Evolutionary conservation across 2,113 vertebrate species (phyloP).

Genomic region (Coptodon rendalli): DNA sequence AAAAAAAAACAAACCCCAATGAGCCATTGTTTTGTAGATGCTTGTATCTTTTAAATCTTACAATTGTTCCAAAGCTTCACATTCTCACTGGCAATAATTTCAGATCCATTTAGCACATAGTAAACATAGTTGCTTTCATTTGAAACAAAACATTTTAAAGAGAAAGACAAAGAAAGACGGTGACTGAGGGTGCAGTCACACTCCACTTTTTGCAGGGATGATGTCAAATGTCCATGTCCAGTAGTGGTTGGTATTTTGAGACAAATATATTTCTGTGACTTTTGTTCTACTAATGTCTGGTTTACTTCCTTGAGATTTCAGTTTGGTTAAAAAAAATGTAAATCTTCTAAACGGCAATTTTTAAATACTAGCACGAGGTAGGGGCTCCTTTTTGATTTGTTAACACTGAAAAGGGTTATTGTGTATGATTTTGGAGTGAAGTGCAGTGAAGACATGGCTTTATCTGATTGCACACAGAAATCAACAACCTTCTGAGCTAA

Average conservation of each 20-base stretch:
- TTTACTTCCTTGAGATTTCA: background rate
- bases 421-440: background rate
- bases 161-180: rapidly evolving
- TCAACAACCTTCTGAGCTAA: background rate
- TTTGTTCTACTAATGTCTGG: background rate
- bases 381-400: rapidly evolving
- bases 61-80: background rate
- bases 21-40: background rate
- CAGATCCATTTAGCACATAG: background rate
- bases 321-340: background rate
- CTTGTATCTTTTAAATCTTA: background rate
- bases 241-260: background rate
- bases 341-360: rapidly evolving
- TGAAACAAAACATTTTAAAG: background rate
- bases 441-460: background rate
- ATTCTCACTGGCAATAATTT: background rate
- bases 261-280: rapidly evolving
- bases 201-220: background rate
- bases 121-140: background rate
- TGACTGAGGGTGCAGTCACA: background rate
- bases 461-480: background rate
- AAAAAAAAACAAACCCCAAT: background rate
- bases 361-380: background rate
- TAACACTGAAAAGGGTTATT: background rate
- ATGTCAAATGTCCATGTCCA: background rate